Evolutionary conservation across 2,888 invertebrate genomes (phyloP).

Genomic region (Aphodius granarius): DNA sequence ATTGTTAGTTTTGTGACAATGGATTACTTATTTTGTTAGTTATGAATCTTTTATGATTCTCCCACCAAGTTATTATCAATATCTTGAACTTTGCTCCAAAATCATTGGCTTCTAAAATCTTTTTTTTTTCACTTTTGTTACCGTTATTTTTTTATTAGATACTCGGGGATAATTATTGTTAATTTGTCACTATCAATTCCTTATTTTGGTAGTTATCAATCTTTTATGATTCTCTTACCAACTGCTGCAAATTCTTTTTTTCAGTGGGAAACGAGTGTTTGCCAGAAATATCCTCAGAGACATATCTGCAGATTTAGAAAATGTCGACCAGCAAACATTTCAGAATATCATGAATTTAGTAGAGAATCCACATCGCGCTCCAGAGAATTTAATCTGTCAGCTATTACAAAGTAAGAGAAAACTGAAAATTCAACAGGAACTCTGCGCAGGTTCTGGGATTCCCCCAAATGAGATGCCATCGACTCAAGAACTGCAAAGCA

Average conservation of each 20-base stretch:
- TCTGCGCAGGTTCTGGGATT: too few species aligned
- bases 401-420: slow-evolving; percentile 13
- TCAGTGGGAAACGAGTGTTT: slow-evolving; percentile 9
- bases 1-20: too few species aligned
- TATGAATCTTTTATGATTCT: too few species aligned
- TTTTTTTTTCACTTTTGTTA: too few species aligned
- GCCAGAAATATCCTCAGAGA: slow-evolving; percentile 18
- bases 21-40: too few species aligned
- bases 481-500: slow-evolving; percentile 23
- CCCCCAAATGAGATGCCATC: too few species aligned
- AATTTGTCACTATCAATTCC: too few species aligned
- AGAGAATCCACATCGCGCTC: slow-evolving; percentile 22
- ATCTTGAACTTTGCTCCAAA: not conserved
- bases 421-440: slow-evolving; percentile 4
- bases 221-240: too few species aligned
- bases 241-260: too few species aligned
- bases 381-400: slow-evolving; percentile 18
- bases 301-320: slow-evolving; percentile 18
- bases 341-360: slow-evolving; percentile 16
- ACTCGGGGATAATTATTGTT: too few species aligned
- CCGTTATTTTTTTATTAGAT: too few species aligned
- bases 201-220: too few species aligned
- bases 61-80: not conserved
- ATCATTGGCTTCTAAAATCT: not conserved
- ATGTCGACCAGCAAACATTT: slow-evolving; percentile 18